Evolutionary conservation across 2,113 vertebrate species (phyloP), one percentile per base, ranked within the genome.

Genomic region (Tychaedon coryphoeus): DNA sequence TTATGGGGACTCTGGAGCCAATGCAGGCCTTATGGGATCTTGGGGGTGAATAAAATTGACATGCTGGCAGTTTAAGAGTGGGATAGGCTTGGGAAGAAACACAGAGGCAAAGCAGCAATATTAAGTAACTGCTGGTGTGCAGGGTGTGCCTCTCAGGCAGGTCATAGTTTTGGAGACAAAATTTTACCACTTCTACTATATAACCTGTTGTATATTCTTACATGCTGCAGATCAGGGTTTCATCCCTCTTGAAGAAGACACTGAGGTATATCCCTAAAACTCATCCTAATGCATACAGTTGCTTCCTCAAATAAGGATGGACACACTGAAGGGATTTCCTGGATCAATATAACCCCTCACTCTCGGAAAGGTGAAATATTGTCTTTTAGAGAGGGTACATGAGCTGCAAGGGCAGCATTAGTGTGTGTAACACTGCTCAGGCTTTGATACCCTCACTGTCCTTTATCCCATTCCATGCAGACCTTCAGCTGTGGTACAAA

Each of bases 1-100:
- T 6, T 14, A 3, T 4, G 7, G 20, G 38, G 45, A 8, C 45
- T 50, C 34, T n/a, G 42, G 17, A 17, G 19, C 15, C 3, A 0
- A 13, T 3, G 8, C 15, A 50, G 58, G 25, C 14, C 26, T 54
- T 36, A 8, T 8, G 51, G 56, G n/a, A 84, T 77, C 29, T 25
- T 84, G 69, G 65, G 87, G 33, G 36, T 0, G 0, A 24, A 26
- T 50, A 42, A 57, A 53, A 31, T 77, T 66, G 73, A 62, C 12
- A 8, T 5, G 3, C 15, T 88, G 47, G 31, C 19, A 76, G 3
- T 23, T 82, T 23, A 15, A 28, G 62, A 79, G 53, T 34, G 20
- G 23, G 9, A 50, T 12, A 81, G 71, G 29, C 42, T 81, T 70
- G 65, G 65, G 51, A 73, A 89, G 26, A 74, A 77, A 33, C 25